phyloP scores from a whole-genome alignment of 2,888 invertebrate genomes.

The Hedychridium roseum region DNA sequence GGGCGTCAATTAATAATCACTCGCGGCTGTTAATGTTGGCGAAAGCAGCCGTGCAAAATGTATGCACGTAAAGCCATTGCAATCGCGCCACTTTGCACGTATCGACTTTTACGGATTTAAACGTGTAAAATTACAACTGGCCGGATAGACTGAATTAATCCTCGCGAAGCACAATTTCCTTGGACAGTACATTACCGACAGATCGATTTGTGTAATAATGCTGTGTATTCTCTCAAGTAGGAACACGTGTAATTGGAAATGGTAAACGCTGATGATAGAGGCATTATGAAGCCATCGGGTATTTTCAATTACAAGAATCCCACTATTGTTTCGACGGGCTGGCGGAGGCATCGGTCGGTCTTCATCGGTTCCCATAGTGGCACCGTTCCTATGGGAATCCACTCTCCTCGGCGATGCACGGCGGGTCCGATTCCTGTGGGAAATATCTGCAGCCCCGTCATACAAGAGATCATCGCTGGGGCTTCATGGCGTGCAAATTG shows the following conservation, averaged over 20 bases:
- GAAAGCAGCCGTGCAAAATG: too few species aligned
- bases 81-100: too few species aligned
- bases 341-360: conserved; percentile 34
- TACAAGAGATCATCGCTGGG: conserved; percentile 46
- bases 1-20: not conserved
- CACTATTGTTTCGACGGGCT: conserved; percentile 39
- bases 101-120: too few species aligned
- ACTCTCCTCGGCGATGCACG: conserved; percentile 26
- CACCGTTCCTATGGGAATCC: conserved; percentile 56
- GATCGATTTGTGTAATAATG: too few species aligned
- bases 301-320: conserved; percentile 44
- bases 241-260: too few species aligned
- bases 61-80: too few species aligned
- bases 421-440: conserved; percentile 59
- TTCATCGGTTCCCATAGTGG: conserved; percentile 49
- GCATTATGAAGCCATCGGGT: conserved; percentile 7
- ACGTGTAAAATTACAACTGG: too few species aligned
- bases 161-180: too few species aligned
- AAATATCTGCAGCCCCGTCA: conserved; percentile 56
- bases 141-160: too few species aligned
- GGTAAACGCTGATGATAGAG: too few species aligned
- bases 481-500: conserved; percentile 61
- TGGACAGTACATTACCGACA: too few species aligned
- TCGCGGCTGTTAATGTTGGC: not conserved
- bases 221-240: too few species aligned